Evolutionary conservation across 2,888 invertebrate genomes (phyloP).

Genomic region (Oxystoma pomonae): DNA sequence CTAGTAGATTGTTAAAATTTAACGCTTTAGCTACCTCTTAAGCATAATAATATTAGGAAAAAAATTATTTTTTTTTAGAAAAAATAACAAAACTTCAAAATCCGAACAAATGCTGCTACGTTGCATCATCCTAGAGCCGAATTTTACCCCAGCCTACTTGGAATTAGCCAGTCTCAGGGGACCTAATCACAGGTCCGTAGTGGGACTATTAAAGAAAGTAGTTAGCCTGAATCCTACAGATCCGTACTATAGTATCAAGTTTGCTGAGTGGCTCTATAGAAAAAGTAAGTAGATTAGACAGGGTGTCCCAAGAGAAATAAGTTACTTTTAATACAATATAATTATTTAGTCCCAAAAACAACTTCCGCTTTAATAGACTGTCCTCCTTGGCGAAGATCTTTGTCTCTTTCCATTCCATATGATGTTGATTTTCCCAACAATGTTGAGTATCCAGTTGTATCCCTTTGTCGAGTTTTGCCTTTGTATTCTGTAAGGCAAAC

Average conservation of each 20-base stretch:
- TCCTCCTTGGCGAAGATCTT: too few relatives aligned
- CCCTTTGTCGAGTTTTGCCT: too few relatives aligned
- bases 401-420: too few relatives aligned
- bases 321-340: too few relatives aligned
- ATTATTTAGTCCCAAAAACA: neutral
- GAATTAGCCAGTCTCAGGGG: slow-evolving; percentile 59
- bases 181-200: slow-evolving; percentile 54
- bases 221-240: slow-evolving; percentile 63
- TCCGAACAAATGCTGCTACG: slow-evolving; percentile 65
- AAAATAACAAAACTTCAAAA: slow-evolving; percentile 61
- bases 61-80: too few relatives aligned
- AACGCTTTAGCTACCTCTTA: too few relatives aligned
- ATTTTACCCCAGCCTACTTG: slow-evolving; percentile 66
- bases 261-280: slow-evolving; percentile 66
- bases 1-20: too few relatives aligned
- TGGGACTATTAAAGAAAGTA: slow-evolving; percentile 57
- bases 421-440: too few relatives aligned
- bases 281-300: slow-evolving; percentile 56
- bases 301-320: too few relatives aligned
- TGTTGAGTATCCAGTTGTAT: too few relatives aligned
- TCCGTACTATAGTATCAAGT: slow-evolving; percentile 66
- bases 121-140: slow-evolving; percentile 63
- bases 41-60: too few relatives aligned
- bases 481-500: too few relatives aligned
- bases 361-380: neutral